A percentile compares a stretch with the other conserved stretches of the same genome.
These are phyloP conservation scores for Syngnathus acus DNA, from an alignment of 2,797 vertebrate species.

Conservation along the genomic window DNA sequence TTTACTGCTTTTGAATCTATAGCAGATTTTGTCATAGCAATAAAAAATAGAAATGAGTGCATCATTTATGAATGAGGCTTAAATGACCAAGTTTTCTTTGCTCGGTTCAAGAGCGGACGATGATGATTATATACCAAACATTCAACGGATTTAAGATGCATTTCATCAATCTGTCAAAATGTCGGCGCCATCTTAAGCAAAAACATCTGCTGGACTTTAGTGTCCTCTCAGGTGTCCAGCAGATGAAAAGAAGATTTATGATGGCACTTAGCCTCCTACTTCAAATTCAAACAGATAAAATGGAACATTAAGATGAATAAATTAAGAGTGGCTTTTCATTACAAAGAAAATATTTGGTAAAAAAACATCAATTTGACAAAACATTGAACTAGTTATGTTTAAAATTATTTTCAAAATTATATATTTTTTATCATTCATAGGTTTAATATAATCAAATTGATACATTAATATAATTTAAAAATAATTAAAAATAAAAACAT, in stretches of 20 bases:
- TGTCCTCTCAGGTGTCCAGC: conserved; percentile 35
- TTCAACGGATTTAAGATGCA: neutral
- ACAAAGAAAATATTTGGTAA: neutral
- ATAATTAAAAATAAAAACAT: too few species aligned
- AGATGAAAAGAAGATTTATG: conserved; percentile 43
- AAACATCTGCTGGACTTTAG: conserved; percentile 43
- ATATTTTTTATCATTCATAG: too few species aligned
- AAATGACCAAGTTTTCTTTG: neutral
- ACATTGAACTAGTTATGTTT: too few species aligned
- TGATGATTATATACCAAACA: neutral
- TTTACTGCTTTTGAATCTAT: neutral
- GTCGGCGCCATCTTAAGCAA: conserved; percentile 6
- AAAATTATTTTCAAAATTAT: too few species aligned
- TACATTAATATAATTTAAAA: too few species aligned
- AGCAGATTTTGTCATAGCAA: neutral
- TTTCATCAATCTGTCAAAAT: conserved; percentile 4
- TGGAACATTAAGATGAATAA: neutral
- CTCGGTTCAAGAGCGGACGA: neutral
- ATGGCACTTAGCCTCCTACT: conserved; percentile 22
- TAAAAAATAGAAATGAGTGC: neutral
- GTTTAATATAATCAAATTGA: too few species aligned
- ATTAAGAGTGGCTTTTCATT: neutral
- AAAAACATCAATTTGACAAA: too few species aligned
- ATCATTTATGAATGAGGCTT: neutral
- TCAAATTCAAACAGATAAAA: neutral